phyloP scores from a whole-genome alignment of 2,888 invertebrate species.

The Ceramica pisi region DNA sequence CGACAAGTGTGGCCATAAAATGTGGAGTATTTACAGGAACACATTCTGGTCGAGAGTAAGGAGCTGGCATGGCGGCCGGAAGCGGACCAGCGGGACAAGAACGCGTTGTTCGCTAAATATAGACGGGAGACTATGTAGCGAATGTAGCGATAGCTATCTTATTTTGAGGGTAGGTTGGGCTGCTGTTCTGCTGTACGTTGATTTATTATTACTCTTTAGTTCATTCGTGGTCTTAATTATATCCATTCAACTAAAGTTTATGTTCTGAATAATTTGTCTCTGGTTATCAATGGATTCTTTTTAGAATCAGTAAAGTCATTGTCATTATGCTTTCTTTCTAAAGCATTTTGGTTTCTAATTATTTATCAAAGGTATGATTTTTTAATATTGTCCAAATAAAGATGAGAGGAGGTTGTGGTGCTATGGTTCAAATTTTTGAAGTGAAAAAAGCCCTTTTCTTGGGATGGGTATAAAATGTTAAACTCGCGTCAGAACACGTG shows the following conservation, averaged over 20 bases:
- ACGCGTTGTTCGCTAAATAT: constrained; percentile 88
- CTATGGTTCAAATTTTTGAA: background rate
- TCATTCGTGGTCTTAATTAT: constrained; percentile 27
- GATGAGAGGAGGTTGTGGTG: background rate
- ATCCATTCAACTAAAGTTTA: background rate
- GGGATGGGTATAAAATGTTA: too few relatives aligned
- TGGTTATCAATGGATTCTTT: constrained; percentile 3
- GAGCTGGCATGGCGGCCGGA: constrained; percentile 78
- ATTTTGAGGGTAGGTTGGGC: constrained; percentile 55
- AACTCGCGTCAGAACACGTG: too few relatives aligned
- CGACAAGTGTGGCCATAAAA: constrained; percentile 65
- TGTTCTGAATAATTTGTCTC: background rate
- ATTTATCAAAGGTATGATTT: background rate
- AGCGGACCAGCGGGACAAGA: constrained; percentile 84
- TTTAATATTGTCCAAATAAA: background rate
- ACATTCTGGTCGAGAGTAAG: constrained; percentile 60
- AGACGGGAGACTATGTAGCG: constrained; percentile 71
- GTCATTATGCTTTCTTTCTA: background rate
- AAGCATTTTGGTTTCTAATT: background rate
- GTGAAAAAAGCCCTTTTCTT: too few relatives aligned
- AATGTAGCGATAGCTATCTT: constrained; percentile 55
- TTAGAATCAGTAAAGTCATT: constrained; percentile 12
- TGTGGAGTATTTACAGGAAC: constrained; percentile 65
- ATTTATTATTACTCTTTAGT: constrained; percentile 33
- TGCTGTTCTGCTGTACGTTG: constrained; percentile 19